Evolutionary conservation across 2,888 invertebrate species (phyloP), one percentile per base, ranked within the genome.

Genomic region (Hyposoter didymator): DNA sequence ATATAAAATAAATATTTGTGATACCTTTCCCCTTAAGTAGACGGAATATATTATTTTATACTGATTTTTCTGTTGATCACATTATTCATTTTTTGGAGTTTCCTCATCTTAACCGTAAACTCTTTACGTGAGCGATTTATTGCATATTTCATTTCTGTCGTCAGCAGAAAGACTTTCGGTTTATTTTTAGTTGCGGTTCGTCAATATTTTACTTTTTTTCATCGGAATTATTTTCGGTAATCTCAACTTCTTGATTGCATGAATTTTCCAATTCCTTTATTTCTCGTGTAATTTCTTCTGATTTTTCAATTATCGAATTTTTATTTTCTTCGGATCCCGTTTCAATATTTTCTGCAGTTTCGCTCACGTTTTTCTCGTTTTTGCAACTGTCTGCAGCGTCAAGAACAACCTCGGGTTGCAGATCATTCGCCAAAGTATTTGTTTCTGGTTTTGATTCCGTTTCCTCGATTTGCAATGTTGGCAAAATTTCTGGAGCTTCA

Each of bases 301-400:
- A 49, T 14, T 39, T 49, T 66, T 78, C 87, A 82, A 84, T 81
- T 83, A 82, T 82, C 59, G 47, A 59, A 73, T 70, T 66, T n/a
- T 78, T 52, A 45, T 78, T 52, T 43, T 69, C 12, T 32, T 52
- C 69, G n/a, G 49, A 64, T 43, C 82, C 52, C 43, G 35, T 55
- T 59, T 72, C 45, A 43, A 14, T 32, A 6, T n/a, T 17, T 47
- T 72, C 73, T 17, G 2, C 19, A 49, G 19, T 52, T 55, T 8
- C 62, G 32, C 17, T 28, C 47, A 62, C 19, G 14, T 69, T 76
- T 72, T 67, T 14, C 45, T 39, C 47, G 32, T 67, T 35, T 4
- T 59, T 7, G 4, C 10, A 35, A 22, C 62, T 52, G 2, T 49
- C 19, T 12, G 35, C 74, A 62, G 35, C 7, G 0, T 49, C 55